These are phyloP conservation scores for Idaea biselata DNA, from an alignment of 2,888 invertebrate genomes.

Conservation along the genomic window DNA sequence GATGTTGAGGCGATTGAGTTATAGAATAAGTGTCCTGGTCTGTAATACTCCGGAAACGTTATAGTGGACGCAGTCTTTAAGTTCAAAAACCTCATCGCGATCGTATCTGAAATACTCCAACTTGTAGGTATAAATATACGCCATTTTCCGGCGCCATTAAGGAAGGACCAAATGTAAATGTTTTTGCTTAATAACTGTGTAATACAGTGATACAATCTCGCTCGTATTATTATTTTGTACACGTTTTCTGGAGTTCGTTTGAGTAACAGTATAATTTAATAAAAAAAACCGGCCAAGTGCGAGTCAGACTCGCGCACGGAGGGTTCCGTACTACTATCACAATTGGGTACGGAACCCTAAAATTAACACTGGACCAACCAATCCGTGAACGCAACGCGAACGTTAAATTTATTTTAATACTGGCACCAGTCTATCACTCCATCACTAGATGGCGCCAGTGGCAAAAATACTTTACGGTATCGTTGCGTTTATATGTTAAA, in stretches of 20 bases:
- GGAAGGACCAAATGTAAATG: constrained; percentile 52
- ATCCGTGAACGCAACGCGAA: no score
- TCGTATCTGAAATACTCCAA: constrained; percentile 29
- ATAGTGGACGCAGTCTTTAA: constrained; percentile 7
- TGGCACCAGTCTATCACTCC: no score
- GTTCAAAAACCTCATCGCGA: constrained; percentile 42
- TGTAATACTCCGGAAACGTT: background rate
- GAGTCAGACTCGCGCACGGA: no score
- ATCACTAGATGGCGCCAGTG: no score
- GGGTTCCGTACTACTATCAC: no score
- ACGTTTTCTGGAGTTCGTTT: constrained; percentile 23
- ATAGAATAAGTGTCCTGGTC: background rate
- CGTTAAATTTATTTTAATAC: no score
- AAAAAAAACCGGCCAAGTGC: no score
- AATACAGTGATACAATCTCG: constrained; percentile 36
- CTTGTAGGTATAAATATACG: constrained; percentile 32
- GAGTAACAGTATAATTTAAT: background rate
- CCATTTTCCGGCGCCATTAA: constrained; percentile 62
- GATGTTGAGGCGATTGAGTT: no score
- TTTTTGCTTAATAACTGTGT: constrained; percentile 58
- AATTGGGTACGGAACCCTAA: no score
- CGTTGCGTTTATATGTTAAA: no score
- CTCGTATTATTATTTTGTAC: constrained; percentile 28
- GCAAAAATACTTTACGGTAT: no score
- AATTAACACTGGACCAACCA: no score